Evolutionary conservation across 1,140 invertebrate species (phyloP), one percentile per base, ranked within the genome.

Genomic region (Andricus grossulariae): DNA sequence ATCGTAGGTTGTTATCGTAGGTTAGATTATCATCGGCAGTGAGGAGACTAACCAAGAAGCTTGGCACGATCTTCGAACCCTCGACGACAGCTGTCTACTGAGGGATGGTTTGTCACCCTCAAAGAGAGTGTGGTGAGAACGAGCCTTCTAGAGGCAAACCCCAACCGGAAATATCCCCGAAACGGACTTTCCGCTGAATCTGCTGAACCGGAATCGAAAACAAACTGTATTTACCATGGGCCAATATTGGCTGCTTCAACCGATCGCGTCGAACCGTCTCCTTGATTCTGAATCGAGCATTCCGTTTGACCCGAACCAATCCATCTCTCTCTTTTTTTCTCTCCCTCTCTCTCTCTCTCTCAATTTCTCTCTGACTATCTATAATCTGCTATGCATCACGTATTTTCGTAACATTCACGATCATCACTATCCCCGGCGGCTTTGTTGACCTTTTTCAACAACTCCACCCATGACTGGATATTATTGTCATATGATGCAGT

Each of bases 301-400:
- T 76, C 78, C 74, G 71, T 80, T 80, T 80, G 74, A 80, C 76
- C 74, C 51, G 32, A 60, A 66, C 39, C 60, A 25, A n/a, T 66
- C 60, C 25, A 66, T 66, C 60, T 10, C 6, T n/a, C 32, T 39
- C n/a, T 66, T 13, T 66, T 21, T 60, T 25, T 32, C 21, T 32
- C 10, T 32, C 57, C 2, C 21, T 32, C 21, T 5, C 6, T n/a
- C 60, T 32, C 60, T 10, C 32, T 7, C 25, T 15, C 25, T 39
- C n/a, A 13, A 39, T 39, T 16, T 66, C 25, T 66, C 12, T 18
- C 3, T 60, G 4, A 16, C 16, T 66, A 39, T 66, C 8, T 19
- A 66, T 66, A 45, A 66, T 66, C 32, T 32, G 10, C 25, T 16
- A 66, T 32, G 21, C 21, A 32, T 19, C 18, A 19, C 52, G 52